Evolutionary conservation across 2,888 invertebrate genomes (phyloP).

Genomic region (Zelleria hepariella): DNA sequence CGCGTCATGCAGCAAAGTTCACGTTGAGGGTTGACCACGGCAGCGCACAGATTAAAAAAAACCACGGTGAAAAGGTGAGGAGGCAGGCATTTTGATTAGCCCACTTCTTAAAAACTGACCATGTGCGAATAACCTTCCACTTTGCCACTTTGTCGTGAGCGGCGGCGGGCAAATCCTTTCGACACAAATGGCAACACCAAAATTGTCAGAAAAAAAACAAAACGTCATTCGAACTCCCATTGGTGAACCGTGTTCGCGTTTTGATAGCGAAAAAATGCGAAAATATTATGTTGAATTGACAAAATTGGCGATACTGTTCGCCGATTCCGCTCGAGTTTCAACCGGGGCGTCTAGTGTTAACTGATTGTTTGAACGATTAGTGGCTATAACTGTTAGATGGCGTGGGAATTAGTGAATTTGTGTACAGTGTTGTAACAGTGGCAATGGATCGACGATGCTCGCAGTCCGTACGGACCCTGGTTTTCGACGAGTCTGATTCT

Average conservation of each 20-base stretch:
- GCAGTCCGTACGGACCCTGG: constrained; percentile 82
- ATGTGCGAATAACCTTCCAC: neutral
- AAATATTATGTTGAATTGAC: constrained; percentile 19
- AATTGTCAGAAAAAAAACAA: constrained; percentile 11
- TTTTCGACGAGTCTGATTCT: constrained; percentile 81
- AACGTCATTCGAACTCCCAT: constrained; percentile 41
- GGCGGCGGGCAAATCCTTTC: neutral
- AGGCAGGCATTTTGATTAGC: too few species aligned
- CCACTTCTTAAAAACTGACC: neutral
- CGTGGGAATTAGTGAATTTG: constrained; percentile 50
- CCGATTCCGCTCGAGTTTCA: neutral
- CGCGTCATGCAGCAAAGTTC: too few species aligned
- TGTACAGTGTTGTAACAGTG: constrained; percentile 53
- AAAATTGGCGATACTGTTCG: neutral
- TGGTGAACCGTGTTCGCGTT: constrained; percentile 48
- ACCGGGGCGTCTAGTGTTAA: neutral
- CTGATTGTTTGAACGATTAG: neutral
- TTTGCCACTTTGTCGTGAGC: neutral
- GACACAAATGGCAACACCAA: neutral
- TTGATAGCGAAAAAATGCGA: constrained; percentile 40
- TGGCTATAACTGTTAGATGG: constrained; percentile 35
- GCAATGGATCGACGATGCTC: constrained; percentile 73
- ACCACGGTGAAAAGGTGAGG: too few species aligned
- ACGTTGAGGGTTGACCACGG: too few species aligned
- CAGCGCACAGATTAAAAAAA: too few species aligned